Conservation (phyloP, 2,888 invertebrate genomes). For the Drosophila paranaensis region DNA sequence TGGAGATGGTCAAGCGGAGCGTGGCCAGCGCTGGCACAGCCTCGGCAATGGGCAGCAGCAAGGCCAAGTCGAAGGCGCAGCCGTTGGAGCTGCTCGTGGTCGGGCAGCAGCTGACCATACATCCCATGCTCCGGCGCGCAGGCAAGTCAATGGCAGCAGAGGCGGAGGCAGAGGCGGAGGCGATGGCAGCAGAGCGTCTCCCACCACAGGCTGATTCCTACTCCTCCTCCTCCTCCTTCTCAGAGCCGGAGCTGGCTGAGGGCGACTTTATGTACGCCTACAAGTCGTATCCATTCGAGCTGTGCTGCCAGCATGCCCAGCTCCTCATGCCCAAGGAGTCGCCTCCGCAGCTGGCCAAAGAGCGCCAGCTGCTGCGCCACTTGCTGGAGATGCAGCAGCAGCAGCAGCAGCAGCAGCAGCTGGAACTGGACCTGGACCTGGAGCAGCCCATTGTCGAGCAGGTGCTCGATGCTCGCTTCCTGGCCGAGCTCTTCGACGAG, state of each 20-base stretch:
- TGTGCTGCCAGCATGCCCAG: background rate
- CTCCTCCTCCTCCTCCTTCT: background rate
- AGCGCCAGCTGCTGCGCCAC: background rate
- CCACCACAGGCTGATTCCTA: background rate
- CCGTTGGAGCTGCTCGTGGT: constrained; percentile 34
- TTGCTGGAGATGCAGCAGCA: background rate
- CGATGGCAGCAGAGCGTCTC: too few relatives aligned
- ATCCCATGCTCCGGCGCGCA: background rate
- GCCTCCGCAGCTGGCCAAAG: background rate
- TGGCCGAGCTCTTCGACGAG: constrained; percentile 17
- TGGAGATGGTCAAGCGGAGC: background rate
- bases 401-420: background rate
- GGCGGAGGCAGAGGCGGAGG: background rate
- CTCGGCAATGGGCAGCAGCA: background rate
- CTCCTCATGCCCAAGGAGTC: background rate
- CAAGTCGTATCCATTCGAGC: background rate
- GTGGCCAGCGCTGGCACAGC: background rate
- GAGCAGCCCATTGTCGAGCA: background rate
- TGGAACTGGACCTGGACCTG: background rate
- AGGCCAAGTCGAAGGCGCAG: background rate
- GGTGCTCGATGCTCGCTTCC: constrained; percentile 10
- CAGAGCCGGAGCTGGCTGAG: background rate
- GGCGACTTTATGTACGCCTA: constrained; percentile 2
- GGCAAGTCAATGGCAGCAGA: background rate
- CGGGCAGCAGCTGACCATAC: constrained; percentile 35